Base-by-base conservation (phyloP, 2,113 vertebrate genomes). In the Tiliqua scincoides region DNA sequence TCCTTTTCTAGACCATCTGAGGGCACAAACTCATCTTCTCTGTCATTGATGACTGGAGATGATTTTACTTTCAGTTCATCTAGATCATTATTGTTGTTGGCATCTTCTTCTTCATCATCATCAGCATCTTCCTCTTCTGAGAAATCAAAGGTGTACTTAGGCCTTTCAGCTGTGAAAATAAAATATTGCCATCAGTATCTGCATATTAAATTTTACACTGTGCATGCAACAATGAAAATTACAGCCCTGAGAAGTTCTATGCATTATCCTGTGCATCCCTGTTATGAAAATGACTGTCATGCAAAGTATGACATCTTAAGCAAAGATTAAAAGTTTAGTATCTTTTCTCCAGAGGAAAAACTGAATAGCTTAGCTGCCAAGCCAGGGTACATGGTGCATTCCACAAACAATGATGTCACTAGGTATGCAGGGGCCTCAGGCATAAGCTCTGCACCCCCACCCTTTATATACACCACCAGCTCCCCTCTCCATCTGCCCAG, bases 81-180 rank as follows among this genome's bases (percentile, higher is more conserved):
- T 89, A 97, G 93, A 87, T 97, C 96, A 91, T 92, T 94, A 87
- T 89, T 79, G 87, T 95, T 93, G 11, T 92, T 93, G 85, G 88
- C 75, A 90, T 95, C 94, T 11, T 97, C 97, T 10, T 95, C 96
- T 3, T 98, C 97, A 2, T 96, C 97, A 43, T 97, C 98, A 0
- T 96, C 97, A 76, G 97, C 97, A 0, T 97, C 97, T 86, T 99
- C 98, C 37, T 99, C 98, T 95, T 99, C 98, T 0, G 98, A 99
- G 97, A 99, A 99, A 93, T 99, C 99, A 87, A 99, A 99, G 0
- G 98, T 99, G 85, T 99, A 99, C 93, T 99, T 99, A 63, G 98
- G 98, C 92, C 98, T 98, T 92, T 98, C 98, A 63, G 98, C 98
- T 99, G 91, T 48, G 78, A 90, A 70, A 68, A 81, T 3, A 74